Conservation (phyloP, 2,888 invertebrate species). For the Unio pictorum region DNA sequence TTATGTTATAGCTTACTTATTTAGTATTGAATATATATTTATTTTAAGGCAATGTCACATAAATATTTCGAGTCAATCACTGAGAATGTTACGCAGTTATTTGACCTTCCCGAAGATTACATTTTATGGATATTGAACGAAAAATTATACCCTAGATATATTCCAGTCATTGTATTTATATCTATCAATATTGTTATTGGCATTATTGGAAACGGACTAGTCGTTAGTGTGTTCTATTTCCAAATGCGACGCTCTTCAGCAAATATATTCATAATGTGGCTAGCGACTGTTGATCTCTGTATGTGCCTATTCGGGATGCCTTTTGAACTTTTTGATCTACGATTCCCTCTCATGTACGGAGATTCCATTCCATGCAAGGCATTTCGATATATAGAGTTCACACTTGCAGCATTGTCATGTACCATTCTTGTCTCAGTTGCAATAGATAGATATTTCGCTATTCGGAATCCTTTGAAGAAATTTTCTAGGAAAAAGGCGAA, state of each 20-base stretch:
- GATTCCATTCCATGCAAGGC: conserved; percentile 5
- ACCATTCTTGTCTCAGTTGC: conserved; percentile 18
- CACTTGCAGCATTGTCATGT: conserved; percentile 12
- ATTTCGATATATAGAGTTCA: conserved; percentile 13
- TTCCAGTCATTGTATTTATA: conserved; percentile 15
- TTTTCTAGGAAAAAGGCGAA: conserved; percentile 4
- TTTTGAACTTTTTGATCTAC: conserved; percentile 15
- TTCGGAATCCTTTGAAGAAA: conserved; percentile 12
- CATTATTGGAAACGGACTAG: conserved; percentile 14
- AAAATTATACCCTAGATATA: conserved; percentile 8
- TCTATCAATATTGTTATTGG: conserved; percentile 9
- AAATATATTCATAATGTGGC: conserved; percentile 14
- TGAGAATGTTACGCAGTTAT: no score
- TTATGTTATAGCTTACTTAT: no score
- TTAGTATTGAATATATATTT: no score
- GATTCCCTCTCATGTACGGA: conserved; percentile 18
- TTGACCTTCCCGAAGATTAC: neutral
- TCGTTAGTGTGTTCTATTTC: conserved; percentile 15
- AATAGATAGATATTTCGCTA: conserved; percentile 13
- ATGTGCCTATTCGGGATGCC: conserved; percentile 17
- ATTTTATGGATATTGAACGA: conserved; percentile 18
- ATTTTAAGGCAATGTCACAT: no score
- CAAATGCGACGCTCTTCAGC: conserved; percentile 8
- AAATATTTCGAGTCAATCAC: no score
- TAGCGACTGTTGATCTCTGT: conserved; percentile 11